Evolutionary conservation across 2,888 invertebrate species (phyloP).

Genomic region (Camponotus fellah): DNA sequence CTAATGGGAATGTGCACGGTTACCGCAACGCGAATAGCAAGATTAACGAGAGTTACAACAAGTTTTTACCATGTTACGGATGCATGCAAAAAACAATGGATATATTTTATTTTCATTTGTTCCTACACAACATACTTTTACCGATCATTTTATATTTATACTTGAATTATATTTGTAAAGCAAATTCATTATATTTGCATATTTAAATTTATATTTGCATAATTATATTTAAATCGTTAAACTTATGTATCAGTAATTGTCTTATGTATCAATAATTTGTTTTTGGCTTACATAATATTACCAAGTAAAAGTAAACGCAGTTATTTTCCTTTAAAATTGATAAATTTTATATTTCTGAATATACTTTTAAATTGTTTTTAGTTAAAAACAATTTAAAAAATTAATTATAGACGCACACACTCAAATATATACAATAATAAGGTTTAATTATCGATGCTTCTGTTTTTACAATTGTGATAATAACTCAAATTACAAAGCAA

Average conservation of each 20-base stretch:
- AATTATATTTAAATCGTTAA: neutral
- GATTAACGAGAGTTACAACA: conserved; percentile 62
- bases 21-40: conserved; percentile 46
- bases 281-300: neutral
- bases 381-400: neutral
- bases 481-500: neutral
- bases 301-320: neutral
- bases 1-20: conserved; percentile 49
- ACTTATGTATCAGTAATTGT: neutral
- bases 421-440: neutral
- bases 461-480: neutral
- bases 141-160: neutral
- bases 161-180: neutral
- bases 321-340: neutral
- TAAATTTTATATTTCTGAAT: neutral
- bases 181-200: neutral
- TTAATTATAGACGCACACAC: neutral
- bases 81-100: conserved; percentile 7
- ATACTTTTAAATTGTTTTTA: neutral
- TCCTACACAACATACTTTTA: neutral
- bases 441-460: neutral
- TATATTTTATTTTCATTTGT: conserved; percentile 17
- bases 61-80: conserved; percentile 41
- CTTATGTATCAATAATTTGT: neutral
- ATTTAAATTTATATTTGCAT: neutral